phyloP scores from a whole-genome alignment of 2,888 invertebrate genomes.

The Acanthoscelides obtectus region DNA sequence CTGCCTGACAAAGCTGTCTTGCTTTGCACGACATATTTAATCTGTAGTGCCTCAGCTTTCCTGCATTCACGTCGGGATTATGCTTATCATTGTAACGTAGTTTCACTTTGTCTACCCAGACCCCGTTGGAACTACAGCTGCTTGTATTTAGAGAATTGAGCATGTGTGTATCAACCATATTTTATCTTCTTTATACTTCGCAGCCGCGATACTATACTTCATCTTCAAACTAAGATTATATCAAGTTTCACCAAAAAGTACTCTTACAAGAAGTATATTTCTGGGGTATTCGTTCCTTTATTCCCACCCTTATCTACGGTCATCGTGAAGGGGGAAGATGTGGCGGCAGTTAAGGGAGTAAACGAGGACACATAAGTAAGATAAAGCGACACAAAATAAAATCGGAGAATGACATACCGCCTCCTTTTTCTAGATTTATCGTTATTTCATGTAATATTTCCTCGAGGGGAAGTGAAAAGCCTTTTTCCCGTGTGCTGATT shows the following conservation, averaged over 20 bases:
- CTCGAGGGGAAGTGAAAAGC: slow-evolving; percentile 1
- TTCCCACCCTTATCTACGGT: neutral
- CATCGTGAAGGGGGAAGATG: neutral
- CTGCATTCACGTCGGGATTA: too few species aligned
- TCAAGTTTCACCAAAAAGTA: neutral
- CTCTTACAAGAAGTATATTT: neutral
- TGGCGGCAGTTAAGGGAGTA: slow-evolving; percentile 29
- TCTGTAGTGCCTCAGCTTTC: too few species aligned
- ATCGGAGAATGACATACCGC: slow-evolving; percentile 44
- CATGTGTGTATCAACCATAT: too few species aligned
- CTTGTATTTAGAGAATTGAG: too few species aligned
- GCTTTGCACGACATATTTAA: too few species aligned
- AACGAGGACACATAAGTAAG: slow-evolving; percentile 44
- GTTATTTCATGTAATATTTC: slow-evolving; percentile 21
- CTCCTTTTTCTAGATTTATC: slow-evolving; percentile 35
- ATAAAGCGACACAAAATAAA: slow-evolving; percentile 46
- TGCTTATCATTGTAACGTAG: too few species aligned
- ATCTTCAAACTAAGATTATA: too few species aligned
- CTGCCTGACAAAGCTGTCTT: too few species aligned
- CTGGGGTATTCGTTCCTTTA: neutral
- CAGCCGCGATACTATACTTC: too few species aligned
- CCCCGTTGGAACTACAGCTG: too few species aligned
- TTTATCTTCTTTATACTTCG: too few species aligned
- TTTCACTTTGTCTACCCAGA: too few species aligned
- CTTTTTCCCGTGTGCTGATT: neutral